Percentiles rank a stretch among this genome's conserved stretches.
These are phyloP conservation scores for Characodon lateralis DNA, from an alignment of 2,797 vertebrate genomes.

Conservation along the genomic window DNA sequence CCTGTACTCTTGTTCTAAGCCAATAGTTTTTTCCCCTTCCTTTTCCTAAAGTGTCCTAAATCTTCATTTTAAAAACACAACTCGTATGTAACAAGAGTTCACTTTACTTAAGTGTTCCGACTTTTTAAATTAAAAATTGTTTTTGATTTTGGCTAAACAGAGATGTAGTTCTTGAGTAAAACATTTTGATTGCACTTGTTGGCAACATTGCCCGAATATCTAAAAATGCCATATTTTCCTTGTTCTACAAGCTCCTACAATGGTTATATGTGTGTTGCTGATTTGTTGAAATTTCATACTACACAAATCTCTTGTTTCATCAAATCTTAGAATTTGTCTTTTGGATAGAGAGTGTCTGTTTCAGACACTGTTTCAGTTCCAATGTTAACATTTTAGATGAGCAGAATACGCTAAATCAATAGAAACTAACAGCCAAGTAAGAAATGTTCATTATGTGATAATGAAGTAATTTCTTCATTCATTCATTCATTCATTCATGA, in stretches of 20 bases:
- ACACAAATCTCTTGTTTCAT: not conserved
- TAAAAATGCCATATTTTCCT: not conserved
- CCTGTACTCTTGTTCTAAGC: too few relatives aligned
- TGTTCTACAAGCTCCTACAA: not conserved
- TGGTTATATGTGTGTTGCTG: not conserved
- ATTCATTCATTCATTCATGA: too few relatives aligned
- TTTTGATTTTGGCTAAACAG: not conserved
- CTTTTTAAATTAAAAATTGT: not conserved
- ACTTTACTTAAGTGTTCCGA: not conserved
- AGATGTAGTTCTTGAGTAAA: not conserved
- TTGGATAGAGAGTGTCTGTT: not conserved
- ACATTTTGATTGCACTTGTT: not conserved
- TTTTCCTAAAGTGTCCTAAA: too few relatives aligned
- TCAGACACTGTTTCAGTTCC: not conserved
- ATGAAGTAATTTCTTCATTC: not conserved
- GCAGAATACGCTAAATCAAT: not conserved
- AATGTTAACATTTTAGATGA: not conserved
- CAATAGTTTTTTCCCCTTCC: not conserved
- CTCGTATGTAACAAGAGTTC: not conserved
- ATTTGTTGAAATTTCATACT: not conserved
- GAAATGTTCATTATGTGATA: not conserved
- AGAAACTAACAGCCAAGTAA: not conserved
- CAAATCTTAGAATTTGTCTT: not conserved
- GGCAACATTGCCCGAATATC: not conserved
- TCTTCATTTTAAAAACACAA: too few relatives aligned